Conservation (phyloP, 2,797 vertebrate genomes). For the Pogoniulus pusillus region DNA sequence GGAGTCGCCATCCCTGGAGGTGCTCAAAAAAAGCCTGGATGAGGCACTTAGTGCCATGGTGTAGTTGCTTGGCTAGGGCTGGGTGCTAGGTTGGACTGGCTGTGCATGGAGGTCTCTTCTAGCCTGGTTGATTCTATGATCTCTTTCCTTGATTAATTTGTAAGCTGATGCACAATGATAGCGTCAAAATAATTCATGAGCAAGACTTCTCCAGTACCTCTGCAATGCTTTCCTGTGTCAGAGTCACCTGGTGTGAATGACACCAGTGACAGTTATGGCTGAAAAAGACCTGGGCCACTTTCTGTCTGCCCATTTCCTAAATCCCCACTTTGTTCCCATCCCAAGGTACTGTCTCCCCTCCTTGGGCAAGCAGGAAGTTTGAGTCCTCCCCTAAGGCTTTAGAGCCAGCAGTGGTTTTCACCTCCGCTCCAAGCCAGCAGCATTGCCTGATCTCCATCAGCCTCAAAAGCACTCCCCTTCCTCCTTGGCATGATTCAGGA, state of each 20-base stretch:
- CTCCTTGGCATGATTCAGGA: not conserved
- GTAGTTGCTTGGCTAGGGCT: too few relatives aligned
- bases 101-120: too few relatives aligned
- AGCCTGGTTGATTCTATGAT: too few relatives aligned
- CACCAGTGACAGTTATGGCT: not conserved
- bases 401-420: not conserved
- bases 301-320: not conserved
- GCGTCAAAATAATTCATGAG: slow-evolving; percentile 21
- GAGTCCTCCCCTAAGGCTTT: not conserved
- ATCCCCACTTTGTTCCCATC: not conserved
- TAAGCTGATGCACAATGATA: slow-evolving; percentile 2
- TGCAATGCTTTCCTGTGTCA: not conserved
- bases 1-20: too few relatives aligned
- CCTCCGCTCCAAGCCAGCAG: not conserved
- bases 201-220: not conserved
- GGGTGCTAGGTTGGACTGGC: too few relatives aligned
- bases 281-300: not conserved
- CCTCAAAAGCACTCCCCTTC: not conserved
- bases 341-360: not conserved
- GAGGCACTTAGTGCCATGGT: too few relatives aligned
- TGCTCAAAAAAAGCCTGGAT: too few relatives aligned
- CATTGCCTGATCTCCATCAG: not conserved
- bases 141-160: slow-evolving; percentile 42
- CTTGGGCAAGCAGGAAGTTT: not conserved
- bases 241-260: not conserved